Conservation (phyloP, 2,888 invertebrate species). For the Prenolepis imparis region DNA sequence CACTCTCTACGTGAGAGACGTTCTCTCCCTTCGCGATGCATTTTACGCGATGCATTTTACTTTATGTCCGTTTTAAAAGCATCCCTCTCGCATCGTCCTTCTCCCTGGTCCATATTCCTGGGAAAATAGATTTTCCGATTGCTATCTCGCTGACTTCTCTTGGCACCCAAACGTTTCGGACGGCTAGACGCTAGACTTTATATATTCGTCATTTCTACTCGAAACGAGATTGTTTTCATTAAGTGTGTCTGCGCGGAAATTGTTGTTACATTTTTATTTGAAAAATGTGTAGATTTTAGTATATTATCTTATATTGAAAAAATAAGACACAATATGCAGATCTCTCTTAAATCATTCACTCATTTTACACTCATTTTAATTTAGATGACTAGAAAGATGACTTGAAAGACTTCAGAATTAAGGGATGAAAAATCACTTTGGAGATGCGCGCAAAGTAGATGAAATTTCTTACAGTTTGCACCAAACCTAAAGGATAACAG, state of each 20-base stretch:
- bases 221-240: not conserved
- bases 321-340: not conserved
- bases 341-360: not conserved
- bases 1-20: constrained; percentile 19
- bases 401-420: not conserved
- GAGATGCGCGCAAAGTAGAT: not conserved
- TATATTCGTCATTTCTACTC: constrained; percentile 16
- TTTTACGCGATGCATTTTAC: no score
- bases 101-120: not conserved
- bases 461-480: constrained; percentile 24
- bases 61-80: constrained; percentile 34
- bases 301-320: not conserved
- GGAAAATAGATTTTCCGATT: constrained; percentile 40
- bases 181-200: not conserved
- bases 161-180: not conserved
- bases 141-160: constrained; percentile 16
- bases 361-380: not conserved
- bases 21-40: not conserved
- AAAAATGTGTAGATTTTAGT: not conserved
- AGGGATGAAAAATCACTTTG: not conserved
- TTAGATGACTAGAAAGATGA: not conserved
- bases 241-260: not conserved
- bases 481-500: not conserved
- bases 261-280: not conserved
- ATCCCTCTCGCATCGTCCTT: constrained; percentile 6